Evolutionary conservation across 2,888 invertebrate genomes (phyloP).

Genomic region (Aelia acuminata): DNA sequence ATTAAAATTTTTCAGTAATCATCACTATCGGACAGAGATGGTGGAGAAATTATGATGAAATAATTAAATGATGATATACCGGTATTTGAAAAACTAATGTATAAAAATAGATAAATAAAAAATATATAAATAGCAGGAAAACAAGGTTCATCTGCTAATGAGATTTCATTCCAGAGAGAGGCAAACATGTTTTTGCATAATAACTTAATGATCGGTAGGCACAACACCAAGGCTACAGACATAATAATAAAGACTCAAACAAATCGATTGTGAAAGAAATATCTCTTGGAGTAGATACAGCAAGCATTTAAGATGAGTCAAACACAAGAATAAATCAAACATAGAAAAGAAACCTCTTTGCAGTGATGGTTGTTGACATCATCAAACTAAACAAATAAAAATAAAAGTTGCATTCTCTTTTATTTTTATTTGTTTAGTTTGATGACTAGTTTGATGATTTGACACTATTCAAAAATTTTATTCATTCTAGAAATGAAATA

Average conservation of each 20-base stretch:
- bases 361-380: background rate
- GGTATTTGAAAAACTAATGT: background rate
- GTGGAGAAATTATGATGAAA: too few species aligned
- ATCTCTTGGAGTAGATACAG: background rate
- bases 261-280: background rate
- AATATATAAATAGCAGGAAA: background rate
- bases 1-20: too few species aligned
- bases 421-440: too few species aligned
- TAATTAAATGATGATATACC: too few species aligned
- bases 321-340: background rate
- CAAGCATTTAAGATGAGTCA: background rate
- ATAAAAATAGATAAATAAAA: background rate
- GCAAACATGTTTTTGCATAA: background rate
- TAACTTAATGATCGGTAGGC: background rate
- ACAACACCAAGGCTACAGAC: background rate
- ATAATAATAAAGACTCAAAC: background rate
- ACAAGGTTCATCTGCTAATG: background rate
- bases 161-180: background rate
- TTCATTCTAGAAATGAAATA: too few species aligned
- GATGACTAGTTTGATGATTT: too few species aligned
- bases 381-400: background rate
- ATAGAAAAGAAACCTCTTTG: background rate
- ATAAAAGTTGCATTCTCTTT: background rate
- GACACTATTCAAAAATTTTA: too few species aligned
- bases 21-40: too few species aligned